phyloP scores from a whole-genome alignment of 2,113 vertebrate species.

The Corythornis madagascariensis region DNA sequence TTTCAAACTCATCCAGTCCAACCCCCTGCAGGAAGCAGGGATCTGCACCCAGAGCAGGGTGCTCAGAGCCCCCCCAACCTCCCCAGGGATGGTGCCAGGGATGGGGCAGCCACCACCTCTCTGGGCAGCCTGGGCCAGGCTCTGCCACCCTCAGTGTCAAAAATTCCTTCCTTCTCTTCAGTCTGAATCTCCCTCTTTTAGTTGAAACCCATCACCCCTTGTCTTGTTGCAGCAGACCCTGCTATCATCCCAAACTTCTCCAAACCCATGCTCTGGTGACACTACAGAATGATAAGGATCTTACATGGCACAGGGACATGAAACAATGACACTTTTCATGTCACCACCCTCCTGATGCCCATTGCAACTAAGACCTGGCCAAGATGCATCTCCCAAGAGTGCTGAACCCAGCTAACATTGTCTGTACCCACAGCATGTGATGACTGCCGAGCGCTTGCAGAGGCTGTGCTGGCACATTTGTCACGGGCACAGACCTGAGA shows the following conservation, averaged over 20 bases:
- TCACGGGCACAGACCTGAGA: neutral
- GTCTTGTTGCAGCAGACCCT: neutral
- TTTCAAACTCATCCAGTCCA: too few species aligned
- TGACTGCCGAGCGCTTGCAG: neutral
- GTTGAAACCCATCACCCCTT: neutral
- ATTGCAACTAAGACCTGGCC: fast-evolving
- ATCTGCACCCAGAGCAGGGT: too few species aligned
- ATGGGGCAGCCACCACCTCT: too few species aligned
- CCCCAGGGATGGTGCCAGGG: too few species aligned
- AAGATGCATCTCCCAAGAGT: neutral
- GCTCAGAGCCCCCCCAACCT: too few species aligned
- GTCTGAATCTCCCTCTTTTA: neutral
- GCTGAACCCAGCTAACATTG: neutral
- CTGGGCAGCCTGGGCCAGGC: too few species aligned
- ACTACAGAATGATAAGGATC: neutral
- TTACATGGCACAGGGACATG: fast-evolving
- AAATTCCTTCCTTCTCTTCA: neutral
- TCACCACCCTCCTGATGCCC: neutral
- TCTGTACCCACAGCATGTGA: neutral
- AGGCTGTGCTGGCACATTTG: neutral
- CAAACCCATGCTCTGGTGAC: neutral
- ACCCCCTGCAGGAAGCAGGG: too few species aligned
- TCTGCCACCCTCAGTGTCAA: neutral
- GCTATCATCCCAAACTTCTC: neutral
- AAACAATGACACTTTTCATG: neutral